These are phyloP conservation scores for Arrhopalites spinosus DNA, from an alignment of 2,888 invertebrate species.

Conservation along the genomic window DNA sequence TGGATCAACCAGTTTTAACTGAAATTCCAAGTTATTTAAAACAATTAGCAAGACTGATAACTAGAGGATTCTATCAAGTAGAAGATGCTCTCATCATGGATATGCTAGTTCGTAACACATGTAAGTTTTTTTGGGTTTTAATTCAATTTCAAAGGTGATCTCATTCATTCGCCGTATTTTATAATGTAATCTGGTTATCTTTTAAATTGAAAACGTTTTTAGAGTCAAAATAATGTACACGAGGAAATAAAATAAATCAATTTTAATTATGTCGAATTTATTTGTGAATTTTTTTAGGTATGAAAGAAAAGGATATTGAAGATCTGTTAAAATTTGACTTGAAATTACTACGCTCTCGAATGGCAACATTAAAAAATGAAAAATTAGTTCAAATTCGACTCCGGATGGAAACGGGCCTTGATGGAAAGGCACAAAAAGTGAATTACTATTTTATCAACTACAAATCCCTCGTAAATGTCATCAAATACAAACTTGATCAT, in stretches of 20 bases:
- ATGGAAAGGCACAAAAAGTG: constrained; percentile 93
- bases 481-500: constrained; percentile 94
- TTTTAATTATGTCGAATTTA: not conserved
- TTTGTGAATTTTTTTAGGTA: constrained; percentile 53
- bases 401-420: constrained; percentile 92
- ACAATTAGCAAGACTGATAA: constrained; percentile 80
- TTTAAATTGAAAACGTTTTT: not conserved
- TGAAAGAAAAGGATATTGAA: constrained; percentile 67
- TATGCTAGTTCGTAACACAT: constrained; percentile 93
- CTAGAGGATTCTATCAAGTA: constrained; percentile 89
- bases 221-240: not conserved
- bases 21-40: constrained; percentile 94
- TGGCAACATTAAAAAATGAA: constrained; percentile 84
- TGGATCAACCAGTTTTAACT: constrained; percentile 34
- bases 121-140: constrained; percentile 64
- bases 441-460: constrained; percentile 98
- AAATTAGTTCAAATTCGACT: constrained; percentile 91
- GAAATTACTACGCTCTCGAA: constrained; percentile 87
- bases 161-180: not conserved
- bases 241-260: not conserved
- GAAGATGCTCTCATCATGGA: constrained; percentile 95
- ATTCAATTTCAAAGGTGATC: not conserved
- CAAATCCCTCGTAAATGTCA: constrained; percentile 83
- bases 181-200: not conserved
- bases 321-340: constrained; percentile 91